Evolutionary conservation across 30 jellyfish, hydroid and myxozoan genomes (phyloP), one percentile per base, ranked within the genome.

Genomic region (Hydractinia symbiolongicarpus): DNA sequence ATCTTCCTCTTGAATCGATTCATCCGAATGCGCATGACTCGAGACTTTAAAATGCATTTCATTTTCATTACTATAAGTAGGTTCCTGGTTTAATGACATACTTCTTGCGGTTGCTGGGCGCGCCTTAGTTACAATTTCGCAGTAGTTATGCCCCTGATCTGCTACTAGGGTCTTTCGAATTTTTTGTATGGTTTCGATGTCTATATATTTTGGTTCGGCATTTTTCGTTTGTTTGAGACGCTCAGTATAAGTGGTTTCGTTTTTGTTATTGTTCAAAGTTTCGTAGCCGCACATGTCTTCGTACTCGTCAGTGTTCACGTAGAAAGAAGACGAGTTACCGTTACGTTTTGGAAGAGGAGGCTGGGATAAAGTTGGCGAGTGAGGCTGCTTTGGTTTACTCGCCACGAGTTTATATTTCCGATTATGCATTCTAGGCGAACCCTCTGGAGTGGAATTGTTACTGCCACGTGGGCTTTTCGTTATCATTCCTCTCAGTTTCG

Each of bases 31-130:
- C 74, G 44, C 44, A 30, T 51, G 74, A 64, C 40, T 64, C 6
- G 74, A 51, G 40, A 64, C 19, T 64, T 64, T 64, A 6, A 64
- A n/a, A 64, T 30, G 44, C 44, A 30, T 30, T 30, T 30, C 44
- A 30, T 30, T 30, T 30, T 30, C 44, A 30, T 30, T 64, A 51
- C 40, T 64, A 44, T n/a, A 64, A 64, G 5, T 64, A 13, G 74
- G 40, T 13, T 30, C 44, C 44, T 64, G 9, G 40, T 64, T 51
- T 6, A 64, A 44, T 64, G 74, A 64, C 74, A 44, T 44, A 64
- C 74, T 64, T 64, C 74, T 44, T n/a, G 74, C 74, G 2, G 74
- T 64, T 30, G 44, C 44, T 64, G 19, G 74, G 19, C 74, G 74
- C 7, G 40, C 52, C 40, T 64, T 64, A 6, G 74, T 44, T 13